phyloP scores from a whole-genome alignment of 2,113 vertebrate species.

The Onychorhynchus coronatus region DNA sequence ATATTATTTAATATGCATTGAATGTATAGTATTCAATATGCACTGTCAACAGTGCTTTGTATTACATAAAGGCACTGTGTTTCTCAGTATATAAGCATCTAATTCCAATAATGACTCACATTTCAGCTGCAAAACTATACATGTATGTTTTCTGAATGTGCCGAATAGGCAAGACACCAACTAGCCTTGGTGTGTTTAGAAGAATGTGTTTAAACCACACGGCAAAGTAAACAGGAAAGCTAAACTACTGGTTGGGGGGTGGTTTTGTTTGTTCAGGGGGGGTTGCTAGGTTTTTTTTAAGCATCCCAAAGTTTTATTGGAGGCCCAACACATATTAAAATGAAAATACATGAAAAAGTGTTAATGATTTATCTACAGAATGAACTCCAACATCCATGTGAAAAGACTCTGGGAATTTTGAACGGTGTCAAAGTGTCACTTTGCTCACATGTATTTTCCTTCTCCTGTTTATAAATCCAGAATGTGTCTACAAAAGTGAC shows the following conservation, averaged over 20 bases:
- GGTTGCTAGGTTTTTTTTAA: neutral
- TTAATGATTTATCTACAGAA: neutral
- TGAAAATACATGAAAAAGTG: neutral
- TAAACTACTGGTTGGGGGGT: neutral
- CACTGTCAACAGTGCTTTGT: neutral
- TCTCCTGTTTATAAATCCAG: neutral
- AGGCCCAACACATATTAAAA: neutral
- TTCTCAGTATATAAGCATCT: neutral
- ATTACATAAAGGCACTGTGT: neutral
- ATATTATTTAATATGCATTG: neutral
- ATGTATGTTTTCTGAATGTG: neutral
- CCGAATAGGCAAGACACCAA: slow-evolving; percentile 39
- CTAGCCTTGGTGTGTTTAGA: neutral
- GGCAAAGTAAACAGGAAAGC: slow-evolving; percentile 36
- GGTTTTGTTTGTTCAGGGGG: neutral
- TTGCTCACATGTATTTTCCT: neutral
- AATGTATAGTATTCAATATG: neutral
- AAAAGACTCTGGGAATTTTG: neutral
- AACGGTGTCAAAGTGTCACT: neutral
- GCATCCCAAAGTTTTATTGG: neutral
- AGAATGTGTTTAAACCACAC: neutral
- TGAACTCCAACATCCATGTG: neutral
- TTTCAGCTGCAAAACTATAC: slow-evolving; percentile 43
- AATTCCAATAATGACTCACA: slow-evolving; percentile 27
- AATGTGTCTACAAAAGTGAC: neutral